Conservation (phyloP, 1,140 invertebrate species). For the Grapholita molesta region DNA sequence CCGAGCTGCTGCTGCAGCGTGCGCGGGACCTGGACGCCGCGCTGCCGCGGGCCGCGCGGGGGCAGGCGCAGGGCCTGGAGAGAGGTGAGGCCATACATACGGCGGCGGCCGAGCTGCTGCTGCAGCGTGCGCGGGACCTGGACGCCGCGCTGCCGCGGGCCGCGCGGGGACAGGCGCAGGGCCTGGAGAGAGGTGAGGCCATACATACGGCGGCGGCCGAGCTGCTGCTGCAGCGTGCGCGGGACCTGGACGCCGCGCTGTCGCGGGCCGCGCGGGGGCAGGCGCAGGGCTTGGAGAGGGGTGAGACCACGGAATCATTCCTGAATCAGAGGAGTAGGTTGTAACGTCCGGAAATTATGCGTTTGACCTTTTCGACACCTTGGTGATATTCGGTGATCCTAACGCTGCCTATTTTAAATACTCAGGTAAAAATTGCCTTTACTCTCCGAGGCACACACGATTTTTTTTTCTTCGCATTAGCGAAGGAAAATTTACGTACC, state of each 20-base stretch:
- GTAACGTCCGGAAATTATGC: too few species aligned
- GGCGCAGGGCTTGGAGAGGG: conserved; percentile 39
- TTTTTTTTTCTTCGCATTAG: too few species aligned
- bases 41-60: conserved; percentile 2
- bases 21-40: conserved; percentile 37
- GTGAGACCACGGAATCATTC: conserved; percentile 22
- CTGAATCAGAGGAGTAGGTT: too few species aligned
- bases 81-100: too few species aligned
- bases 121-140: conserved; percentile 37
- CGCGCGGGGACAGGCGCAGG: conserved; percentile 21
- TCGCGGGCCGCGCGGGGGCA: conserved; percentile 13
- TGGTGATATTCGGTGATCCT: too few species aligned
- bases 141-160: conserved; percentile 21
- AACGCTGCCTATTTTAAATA: too few species aligned
- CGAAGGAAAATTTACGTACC: too few species aligned
- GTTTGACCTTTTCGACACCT: too few species aligned
- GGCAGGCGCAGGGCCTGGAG: conserved; percentile 34
- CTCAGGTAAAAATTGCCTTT: too few species aligned
- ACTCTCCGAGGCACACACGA: too few species aligned
- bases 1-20: conserved; percentile 38
- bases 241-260: conserved; percentile 33
- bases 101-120: conserved; percentile 40
- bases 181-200: conserved; percentile 46
- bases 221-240: conserved; percentile 35
- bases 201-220: too few species aligned